Evolutionary conservation across 2,888 invertebrate species (phyloP), one percentile per base, ranked within the genome.

Genomic region (Luffia ferchaultella): DNA sequence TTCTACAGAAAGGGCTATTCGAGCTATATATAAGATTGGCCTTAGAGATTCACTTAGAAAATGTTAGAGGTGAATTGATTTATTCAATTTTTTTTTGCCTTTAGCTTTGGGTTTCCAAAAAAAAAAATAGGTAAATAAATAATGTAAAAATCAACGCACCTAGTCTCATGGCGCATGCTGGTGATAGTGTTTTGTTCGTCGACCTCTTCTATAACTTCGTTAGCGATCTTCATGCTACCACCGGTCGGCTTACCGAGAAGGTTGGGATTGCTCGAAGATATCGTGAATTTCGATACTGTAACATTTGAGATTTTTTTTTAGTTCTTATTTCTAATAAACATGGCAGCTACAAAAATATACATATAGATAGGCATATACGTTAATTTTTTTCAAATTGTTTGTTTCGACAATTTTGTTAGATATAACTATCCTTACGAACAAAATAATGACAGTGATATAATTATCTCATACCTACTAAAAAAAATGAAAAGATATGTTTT

Each of bases 151-250:
- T 20, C 46, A 53, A 48, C 52, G 50, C 54, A 86, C 82, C 68
- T 87, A 70, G 49, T 73, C 66, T 66, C 82, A 1, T 74, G 87
- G 69, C 64, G 82, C 77, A 88, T 88, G 45, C 93, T 93, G 2
- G 90, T 92, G 53, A 93, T 90, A 9, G 93, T 94, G 62, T 89
- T 85, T 69, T 94, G 93, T 64, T 94, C 94, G 63, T 94, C 94
- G 1, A 91, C 89, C 70, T 91, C 90, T 65, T 91, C 90, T 54
- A 91, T 91, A 16, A 91, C 87, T 61, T 92, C 90, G 62, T 90
- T 88, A 0, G 90, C 86, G 15, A 91, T 88, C 61, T 89, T 86
- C 85, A 89, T 87, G 59, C 87, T 88, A 57, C 86, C 87, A 2
- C 63, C 68, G 18, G 64, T 70, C 3, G 78, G 74, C 54, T 82